Base-by-base conservation (phyloP, 2,888 invertebrate species). In the Masnerella sp. region DNA sequence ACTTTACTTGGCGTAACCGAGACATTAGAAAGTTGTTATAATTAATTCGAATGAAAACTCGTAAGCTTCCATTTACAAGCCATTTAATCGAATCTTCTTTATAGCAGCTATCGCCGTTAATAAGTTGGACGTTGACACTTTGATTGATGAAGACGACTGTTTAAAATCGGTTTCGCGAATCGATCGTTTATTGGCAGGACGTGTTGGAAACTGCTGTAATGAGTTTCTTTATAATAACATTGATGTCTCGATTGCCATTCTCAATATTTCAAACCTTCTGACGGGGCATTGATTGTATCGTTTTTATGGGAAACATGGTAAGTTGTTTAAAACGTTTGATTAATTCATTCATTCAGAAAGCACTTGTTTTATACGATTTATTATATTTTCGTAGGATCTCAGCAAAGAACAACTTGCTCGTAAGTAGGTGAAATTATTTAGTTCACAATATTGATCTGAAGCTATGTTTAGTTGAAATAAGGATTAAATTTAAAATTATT, bases 191-290 rank as follows among this genome's bases (percentile, higher is more conserved):
- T 58, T 43, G 43, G 34, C 28, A 43, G 20, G 12, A 34, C 9
- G 11, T 14, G 22, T 58, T 58, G 43, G 43, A 58, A 58, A 34
- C 58, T 43, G 11, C 43, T 58, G 43, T 58, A 58, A 58, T 43
- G 43, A 43, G 43, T 43, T 58, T 43, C 43, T 20, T 43, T 58
- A 58, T 58, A 34, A 32, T 34, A 45, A 43, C n/a, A 58, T 34
- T n/a, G 43, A 43, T n/a, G 5, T 15, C 15, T 52, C 38, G 17
- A 38, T 38, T 38, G 14, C 25, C 20, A 51, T 51, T 34, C 38
- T 25, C 18, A 52, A 52, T 5, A 17, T 52, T 25, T 15, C n/a
- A 32, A 32, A 11, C 9, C 11, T 22, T 25, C 22, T 43, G 9
- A 34, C 18, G 8, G n/a, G 14, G n/a, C 12, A 30, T 18, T 20